Evolutionary conservation across 2,113 vertebrate genomes (phyloP).

Genomic region (Xenopus laevis): DNA sequence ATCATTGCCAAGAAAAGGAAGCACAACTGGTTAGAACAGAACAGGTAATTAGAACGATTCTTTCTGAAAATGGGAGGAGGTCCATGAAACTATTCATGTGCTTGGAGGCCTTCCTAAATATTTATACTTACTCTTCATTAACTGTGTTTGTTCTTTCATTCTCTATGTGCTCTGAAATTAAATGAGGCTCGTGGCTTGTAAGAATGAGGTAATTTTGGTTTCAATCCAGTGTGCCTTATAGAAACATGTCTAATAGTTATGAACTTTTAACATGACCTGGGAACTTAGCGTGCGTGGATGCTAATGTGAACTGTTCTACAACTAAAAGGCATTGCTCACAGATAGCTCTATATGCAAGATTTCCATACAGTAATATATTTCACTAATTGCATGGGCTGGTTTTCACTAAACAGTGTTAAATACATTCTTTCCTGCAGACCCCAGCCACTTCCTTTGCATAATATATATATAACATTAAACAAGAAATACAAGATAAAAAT

Average conservation of each 20-base stretch:
- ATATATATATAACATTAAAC: too few relatives aligned
- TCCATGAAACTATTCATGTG: not conserved
- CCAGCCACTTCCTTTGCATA: too few relatives aligned
- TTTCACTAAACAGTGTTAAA: too few relatives aligned
- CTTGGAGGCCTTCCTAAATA: not conserved
- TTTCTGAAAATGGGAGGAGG: not conserved
- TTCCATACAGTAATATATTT: too few relatives aligned
- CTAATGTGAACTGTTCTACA: too few relatives aligned
- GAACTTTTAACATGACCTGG: not conserved
- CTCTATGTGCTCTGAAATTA: not conserved
- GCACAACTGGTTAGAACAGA: not conserved
- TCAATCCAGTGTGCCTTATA: not conserved
- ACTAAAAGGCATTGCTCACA: too few relatives aligned
- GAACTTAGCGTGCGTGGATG: not conserved
- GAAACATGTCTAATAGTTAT: not conserved
- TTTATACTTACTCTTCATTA: not conserved
- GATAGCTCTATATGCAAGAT: too few relatives aligned
- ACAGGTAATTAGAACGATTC: not conserved
- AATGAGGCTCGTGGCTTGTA: not conserved
- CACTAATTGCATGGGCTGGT: too few relatives aligned
- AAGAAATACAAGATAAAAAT: too few relatives aligned
- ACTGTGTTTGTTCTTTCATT: not conserved
- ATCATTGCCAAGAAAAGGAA: not conserved
- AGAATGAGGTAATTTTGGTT: slow-evolving; percentile 21
- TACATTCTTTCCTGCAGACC: too few relatives aligned